phyloP scores from a whole-genome alignment of 2,888 invertebrate species.

The Cancer borealis region DNA sequence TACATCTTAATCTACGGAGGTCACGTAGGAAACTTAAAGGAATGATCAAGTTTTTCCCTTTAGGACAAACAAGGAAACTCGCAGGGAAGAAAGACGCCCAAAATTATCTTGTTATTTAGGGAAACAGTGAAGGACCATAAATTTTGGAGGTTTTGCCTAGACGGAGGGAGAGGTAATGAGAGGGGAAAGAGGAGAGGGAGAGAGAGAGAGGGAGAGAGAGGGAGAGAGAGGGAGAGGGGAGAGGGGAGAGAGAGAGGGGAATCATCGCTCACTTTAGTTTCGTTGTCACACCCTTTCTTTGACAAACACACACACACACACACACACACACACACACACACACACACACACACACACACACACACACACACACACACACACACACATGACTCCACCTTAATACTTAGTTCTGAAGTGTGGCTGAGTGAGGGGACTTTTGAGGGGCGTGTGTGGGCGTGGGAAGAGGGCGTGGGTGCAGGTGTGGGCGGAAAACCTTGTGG shows the following conservation, averaged over 20 bases:
- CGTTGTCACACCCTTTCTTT: conserved; percentile 10
- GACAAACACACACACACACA: neutral
- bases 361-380: conserved; percentile 42
- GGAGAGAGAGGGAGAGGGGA: neutral
- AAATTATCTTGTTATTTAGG: conserved; percentile 10
- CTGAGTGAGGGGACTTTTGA: neutral
- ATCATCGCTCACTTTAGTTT: conserved; percentile 38
- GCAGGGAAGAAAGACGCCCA: neutral
- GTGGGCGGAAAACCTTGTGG: neutral
- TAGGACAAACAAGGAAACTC: neutral
- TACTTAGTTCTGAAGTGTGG: neutral
- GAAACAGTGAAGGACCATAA: neutral
- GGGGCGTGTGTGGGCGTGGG: neutral
- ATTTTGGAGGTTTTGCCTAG: neutral
- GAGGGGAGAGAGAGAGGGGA: neutral
- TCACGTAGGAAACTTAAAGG: neutral
- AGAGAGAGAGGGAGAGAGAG: neutral
- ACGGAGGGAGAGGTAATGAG: conserved; percentile 16
- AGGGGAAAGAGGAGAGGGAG: neutral
- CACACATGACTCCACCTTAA: conserved; percentile 16
- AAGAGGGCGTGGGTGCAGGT: neutral
- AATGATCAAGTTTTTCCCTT: neutral
- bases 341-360: conserved; percentile 37
- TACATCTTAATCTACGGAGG: neutral
- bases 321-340: neutral